These are phyloP conservation scores for Choloepus hoffmanni DNA, from an alignment of 2,113 vertebrate genomes.

Conservation along the genomic window DNA sequence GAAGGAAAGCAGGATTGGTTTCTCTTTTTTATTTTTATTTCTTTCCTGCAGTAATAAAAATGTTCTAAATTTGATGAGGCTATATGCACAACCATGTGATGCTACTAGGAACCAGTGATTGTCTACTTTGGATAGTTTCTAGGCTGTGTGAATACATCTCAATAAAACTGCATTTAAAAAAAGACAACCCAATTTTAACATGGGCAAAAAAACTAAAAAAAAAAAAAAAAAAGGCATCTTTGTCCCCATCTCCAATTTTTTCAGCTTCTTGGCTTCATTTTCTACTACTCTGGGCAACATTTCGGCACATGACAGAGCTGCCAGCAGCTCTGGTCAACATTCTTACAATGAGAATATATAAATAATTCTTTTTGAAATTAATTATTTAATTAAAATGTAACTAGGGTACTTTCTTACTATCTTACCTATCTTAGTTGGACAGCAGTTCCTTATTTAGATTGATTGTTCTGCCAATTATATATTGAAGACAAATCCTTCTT, in stretches of 20 bases:
- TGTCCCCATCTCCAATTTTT: background rate
- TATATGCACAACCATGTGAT: too few species aligned
- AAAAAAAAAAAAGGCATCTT: background rate
- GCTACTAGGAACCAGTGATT: too few species aligned
- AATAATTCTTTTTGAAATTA: background rate
- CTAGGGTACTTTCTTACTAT: background rate
- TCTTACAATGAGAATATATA: background rate
- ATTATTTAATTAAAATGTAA: background rate
- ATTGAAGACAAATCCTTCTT: background rate
- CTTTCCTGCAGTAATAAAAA: too few species aligned
- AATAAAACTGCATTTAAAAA: too few species aligned
- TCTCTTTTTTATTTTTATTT: too few species aligned
- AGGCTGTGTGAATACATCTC: too few species aligned
- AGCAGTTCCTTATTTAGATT: background rate
- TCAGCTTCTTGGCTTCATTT: background rate
- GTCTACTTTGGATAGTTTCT: too few species aligned
- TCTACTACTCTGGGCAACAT: background rate
- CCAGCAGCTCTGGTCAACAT: background rate
- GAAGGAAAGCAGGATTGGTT: background rate
- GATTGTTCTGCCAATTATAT: background rate
- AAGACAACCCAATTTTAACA: too few species aligned
- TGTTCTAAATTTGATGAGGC: too few species aligned
- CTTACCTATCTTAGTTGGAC: background rate
- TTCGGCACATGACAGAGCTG: background rate
- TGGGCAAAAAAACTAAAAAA: too few species aligned